Base-by-base conservation (phyloP, 2,113 vertebrate species). In the Alethe diademata region DNA sequence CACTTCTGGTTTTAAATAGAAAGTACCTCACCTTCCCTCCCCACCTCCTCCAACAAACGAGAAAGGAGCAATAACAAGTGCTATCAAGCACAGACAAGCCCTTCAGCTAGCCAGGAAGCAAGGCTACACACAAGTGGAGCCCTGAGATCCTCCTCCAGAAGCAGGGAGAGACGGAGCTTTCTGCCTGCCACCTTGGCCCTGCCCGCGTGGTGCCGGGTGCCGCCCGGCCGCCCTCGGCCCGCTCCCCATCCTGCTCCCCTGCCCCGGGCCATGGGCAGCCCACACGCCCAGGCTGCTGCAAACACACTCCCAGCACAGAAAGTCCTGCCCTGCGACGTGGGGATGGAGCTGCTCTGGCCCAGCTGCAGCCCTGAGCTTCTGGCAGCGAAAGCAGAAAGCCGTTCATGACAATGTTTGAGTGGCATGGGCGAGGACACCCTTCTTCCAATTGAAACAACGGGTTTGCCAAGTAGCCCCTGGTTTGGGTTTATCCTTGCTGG, bases 41-140 rank as follows among this genome's bases (percentile, higher is more conserved):
- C 23, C n/a, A 8, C 9, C 16, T 69, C 64, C 82, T 93, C 83
- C 88, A 73, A 38, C 92, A 90, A 83, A 73, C 65, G 75, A 73
- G 79, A 90, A 80, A 78, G 69, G 51, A 95, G 67, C 54, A 92
- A 43, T 50, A 90, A 93, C 75, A 94, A 94, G 88, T 71, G 45
- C 93, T 75, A 23, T 96, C 95, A 95, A 94, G 92, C 61, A 96
- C 86, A 88, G 93, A 86, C 85, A 93, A 95, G 95, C 79, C 88
- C 82, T 92, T 76, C 56, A 71, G 72, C 56, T 60, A 93, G 76
- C 85, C 88, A 78, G 82, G 86, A 90, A 96, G 92, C 57, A 75
- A 86, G 48, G 72, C 85, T 93, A 65, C 14, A 18, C 45, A 42
- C 54, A 88, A 92, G 60, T 7, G 40, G 18, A 66, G 23, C 36